phyloP scores from a whole-genome alignment of 2,113 vertebrate genomes.

The Siniperca chuatsi region DNA sequence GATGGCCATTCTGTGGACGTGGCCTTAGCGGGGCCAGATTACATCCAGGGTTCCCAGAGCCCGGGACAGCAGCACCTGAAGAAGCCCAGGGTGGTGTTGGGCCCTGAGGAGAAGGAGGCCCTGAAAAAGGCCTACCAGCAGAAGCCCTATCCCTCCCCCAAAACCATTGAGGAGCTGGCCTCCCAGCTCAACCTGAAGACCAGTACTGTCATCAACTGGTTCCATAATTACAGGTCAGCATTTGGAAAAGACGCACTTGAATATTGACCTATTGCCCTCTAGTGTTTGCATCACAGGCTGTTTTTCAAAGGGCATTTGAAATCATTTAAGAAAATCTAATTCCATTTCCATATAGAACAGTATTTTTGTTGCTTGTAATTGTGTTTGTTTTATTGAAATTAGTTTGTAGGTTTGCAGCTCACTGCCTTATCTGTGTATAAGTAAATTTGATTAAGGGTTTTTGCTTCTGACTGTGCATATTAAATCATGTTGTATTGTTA shows the following conservation, averaged over 20 bases:
- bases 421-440: not conserved
- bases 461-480: not conserved
- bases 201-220: slow-evolving; percentile 99
- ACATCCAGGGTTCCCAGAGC: slow-evolving; percentile 91
- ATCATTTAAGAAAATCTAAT: not conserved
- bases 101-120: slow-evolving; percentile 96
- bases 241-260: not conserved
- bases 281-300: not conserved
- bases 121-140: slow-evolving; percentile 94
- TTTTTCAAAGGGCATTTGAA: not conserved
- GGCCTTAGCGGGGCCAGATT: slow-evolving; percentile 86
- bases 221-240: slow-evolving; percentile 98
- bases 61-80: slow-evolving; percentile 95
- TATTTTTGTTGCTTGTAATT: not conserved
- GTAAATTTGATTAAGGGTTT: not conserved
- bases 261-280: not conserved
- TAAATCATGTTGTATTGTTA: not conserved
- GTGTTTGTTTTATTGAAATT: not conserved
- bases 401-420: not conserved
- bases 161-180: slow-evolving; percentile 98
- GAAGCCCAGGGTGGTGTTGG: slow-evolving; percentile 94
- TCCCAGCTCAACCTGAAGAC: slow-evolving; percentile 98
- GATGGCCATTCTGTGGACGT: slow-evolving; percentile 91
- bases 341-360: not conserved
- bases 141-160: slow-evolving; percentile 96